phyloP scores from a whole-genome alignment of 2,797 vertebrate genomes.

The Channallabes apus region DNA sequence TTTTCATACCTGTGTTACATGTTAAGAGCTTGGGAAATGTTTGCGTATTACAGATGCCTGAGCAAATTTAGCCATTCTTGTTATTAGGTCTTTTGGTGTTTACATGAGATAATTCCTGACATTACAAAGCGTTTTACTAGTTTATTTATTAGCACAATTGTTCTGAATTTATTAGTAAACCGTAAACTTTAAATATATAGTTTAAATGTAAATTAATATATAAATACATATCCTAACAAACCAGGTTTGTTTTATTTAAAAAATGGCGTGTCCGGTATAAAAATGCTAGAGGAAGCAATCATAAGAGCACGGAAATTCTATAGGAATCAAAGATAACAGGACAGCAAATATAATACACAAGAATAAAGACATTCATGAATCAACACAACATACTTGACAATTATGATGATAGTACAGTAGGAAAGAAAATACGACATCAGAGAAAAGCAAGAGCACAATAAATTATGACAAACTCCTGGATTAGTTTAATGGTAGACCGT shows the following conservation, averaged over 20 bases:
- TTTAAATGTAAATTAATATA: too few relatives aligned
- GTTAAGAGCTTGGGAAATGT: background rate
- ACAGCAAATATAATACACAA: background rate
- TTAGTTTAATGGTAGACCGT: background rate
- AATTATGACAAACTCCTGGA: background rate
- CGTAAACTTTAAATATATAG: background rate
- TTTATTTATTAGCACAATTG: background rate
- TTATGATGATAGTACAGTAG: background rate
- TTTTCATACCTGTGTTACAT: conserved; percentile 1
- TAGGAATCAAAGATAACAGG: background rate
- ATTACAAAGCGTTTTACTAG: background rate
- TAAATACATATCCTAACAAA: too few relatives aligned
- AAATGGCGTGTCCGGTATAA: background rate
- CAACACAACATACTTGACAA: background rate
- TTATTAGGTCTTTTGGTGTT: background rate
- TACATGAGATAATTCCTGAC: background rate
- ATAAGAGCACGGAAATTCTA: background rate
- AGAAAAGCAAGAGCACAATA: background rate
- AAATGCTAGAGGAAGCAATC: background rate
- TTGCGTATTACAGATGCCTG: background rate
- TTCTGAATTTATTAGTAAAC: background rate
- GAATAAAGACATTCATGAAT: background rate
- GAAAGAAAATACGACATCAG: background rate
- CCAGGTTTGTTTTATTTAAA: background rate
- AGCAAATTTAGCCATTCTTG: background rate